These are phyloP conservation scores for Petroica traversi DNA, from an alignment of 2,113 vertebrate species.

Conservation along the genomic window DNA sequence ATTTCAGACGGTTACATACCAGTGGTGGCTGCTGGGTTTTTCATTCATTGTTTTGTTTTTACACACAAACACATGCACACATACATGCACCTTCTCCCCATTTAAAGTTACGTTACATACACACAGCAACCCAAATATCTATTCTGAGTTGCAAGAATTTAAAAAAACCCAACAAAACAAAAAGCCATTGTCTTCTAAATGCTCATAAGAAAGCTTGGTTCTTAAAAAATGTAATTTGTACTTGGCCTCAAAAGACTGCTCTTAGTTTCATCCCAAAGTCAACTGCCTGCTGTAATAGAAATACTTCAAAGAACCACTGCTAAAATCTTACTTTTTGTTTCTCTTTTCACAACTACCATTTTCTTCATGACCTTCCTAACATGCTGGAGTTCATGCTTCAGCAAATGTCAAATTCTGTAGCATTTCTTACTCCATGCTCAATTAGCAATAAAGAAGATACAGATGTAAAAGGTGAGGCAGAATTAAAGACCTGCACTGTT, in stretches of 20 bases:
- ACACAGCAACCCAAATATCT: not conserved
- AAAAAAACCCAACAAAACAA: not conserved
- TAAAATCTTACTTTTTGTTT: not conserved
- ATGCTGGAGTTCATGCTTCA: not conserved
- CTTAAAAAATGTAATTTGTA: not conserved
- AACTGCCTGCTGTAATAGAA: not conserved
- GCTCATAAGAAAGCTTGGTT: not conserved
- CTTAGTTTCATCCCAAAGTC: not conserved
- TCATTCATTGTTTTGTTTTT: not conserved
- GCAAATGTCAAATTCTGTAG: not conserved
- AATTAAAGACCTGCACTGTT: not conserved
- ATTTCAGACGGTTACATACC: not conserved
- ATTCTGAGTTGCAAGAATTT: not conserved
- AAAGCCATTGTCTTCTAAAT: not conserved
- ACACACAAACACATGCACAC: not conserved
- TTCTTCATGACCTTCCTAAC: not conserved
- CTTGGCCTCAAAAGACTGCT: not conserved
- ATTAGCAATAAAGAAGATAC: not conserved
- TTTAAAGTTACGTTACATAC: not conserved
- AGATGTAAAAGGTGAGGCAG: not conserved
- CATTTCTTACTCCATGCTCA: not conserved
- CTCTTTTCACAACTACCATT: not conserved
- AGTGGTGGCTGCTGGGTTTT: not conserved
- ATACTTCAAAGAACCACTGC: not conserved
- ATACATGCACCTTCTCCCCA: fast-evolving